Percentiles rank a stretch among this genome's conserved stretches.
Evolutionary conservation across 2,888 invertebrate species (phyloP).

Genomic region (Stegophylla sp.): DNA sequence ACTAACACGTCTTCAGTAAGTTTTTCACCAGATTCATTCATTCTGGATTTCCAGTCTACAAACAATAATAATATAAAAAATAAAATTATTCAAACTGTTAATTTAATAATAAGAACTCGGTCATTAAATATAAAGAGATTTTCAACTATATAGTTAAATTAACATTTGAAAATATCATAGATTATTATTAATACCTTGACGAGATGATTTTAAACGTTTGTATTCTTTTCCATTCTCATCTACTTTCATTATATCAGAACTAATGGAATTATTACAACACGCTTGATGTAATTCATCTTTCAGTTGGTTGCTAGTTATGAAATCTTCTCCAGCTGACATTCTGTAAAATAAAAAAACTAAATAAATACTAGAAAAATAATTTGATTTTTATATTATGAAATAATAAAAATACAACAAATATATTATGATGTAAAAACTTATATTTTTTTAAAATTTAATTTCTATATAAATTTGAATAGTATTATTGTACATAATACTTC

Average conservation of each 20-base stretch:
- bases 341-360: constrained; percentile 66
- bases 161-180: too few species aligned
- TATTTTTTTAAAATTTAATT: too few species aligned
- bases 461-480: too few species aligned
- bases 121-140: too few species aligned
- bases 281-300: constrained; percentile 73
- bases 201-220: constrained; percentile 34
- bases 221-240: constrained; percentile 41
- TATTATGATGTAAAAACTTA: too few species aligned
- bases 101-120: too few species aligned
- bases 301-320: constrained; percentile 83
- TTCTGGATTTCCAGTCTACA: constrained; percentile 66
- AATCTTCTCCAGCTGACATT: constrained; percentile 84
- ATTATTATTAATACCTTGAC: constrained; percentile 22
- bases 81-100: too few species aligned
- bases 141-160: too few species aligned
- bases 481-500: too few species aligned
- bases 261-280: constrained; percentile 2
- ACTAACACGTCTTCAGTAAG: constrained; percentile 82
- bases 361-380: too few species aligned
- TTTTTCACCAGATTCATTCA: constrained; percentile 73
- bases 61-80: constrained; percentile 44
- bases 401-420: too few species aligned
- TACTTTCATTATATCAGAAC: constrained; percentile 50
- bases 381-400: neutral